Evolutionary conservation across 2,797 vertebrate species (phyloP).

Genomic region (Gymnoscopelus braueri): DNA sequence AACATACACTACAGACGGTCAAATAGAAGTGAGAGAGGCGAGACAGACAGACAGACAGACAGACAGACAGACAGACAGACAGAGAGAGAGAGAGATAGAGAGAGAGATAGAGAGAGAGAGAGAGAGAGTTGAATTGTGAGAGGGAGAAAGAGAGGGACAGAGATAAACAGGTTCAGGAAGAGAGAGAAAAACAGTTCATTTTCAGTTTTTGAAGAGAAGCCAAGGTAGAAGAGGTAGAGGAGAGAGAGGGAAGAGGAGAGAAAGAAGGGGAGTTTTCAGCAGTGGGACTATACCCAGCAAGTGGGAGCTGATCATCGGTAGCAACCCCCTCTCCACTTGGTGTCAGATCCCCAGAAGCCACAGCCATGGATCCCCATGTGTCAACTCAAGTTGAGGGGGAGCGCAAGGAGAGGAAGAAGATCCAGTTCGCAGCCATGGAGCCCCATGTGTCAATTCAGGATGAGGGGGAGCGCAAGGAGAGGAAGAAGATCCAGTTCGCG

Average conservation of each 20-base stretch:
- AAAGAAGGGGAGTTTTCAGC: slow-evolving; percentile 36
- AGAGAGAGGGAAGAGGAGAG: slow-evolving; percentile 8
- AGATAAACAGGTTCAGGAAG: slow-evolving; percentile 29
- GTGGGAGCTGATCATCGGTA: slow-evolving; percentile 42
- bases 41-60: slow-evolving; percentile 14
- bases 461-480: slow-evolving; percentile 88
- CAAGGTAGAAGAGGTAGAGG: neutral
- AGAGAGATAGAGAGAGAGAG: slow-evolving; percentile 32
- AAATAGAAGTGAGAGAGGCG: neutral
- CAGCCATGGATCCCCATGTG: slow-evolving; percentile 76
- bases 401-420: slow-evolving; percentile 93
- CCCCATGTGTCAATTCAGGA: slow-evolving; percentile 69
- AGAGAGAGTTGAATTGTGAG: slow-evolving; percentile 6
- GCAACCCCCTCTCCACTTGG: slow-evolving; percentile 40
- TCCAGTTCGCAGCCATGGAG: slow-evolving; percentile 91
- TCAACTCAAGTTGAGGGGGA: slow-evolving; percentile 78
- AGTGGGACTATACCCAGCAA: slow-evolving; percentile 49
- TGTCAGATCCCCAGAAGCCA: slow-evolving; percentile 59
- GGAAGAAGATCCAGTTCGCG: slow-evolving; percentile 95
- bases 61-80: slow-evolving; percentile 25
- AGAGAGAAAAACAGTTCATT: neutral
- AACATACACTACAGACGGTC: neutral
- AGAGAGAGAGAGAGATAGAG: slow-evolving; percentile 22
- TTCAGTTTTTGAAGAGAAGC: no score
- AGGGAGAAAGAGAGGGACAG: slow-evolving; percentile 32